Percentiles rank a stretch among this genome's conserved stretches.
Evolutionary conservation across 2,113 vertebrate genomes (phyloP).

Genomic region (Phalacrocorax carbo): DNA sequence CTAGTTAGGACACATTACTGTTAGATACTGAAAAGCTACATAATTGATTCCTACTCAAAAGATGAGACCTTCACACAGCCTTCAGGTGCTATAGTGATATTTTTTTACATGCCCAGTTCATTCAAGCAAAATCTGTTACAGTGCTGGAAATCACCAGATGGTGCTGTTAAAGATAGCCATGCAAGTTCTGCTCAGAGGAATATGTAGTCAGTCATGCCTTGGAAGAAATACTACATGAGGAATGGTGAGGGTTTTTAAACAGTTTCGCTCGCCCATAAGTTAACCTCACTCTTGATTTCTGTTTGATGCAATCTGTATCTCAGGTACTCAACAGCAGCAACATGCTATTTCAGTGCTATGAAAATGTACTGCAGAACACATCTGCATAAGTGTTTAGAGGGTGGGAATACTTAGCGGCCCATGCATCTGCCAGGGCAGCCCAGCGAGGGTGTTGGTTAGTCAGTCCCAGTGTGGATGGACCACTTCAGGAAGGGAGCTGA

Average conservation of each 20-base stretch:
- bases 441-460: not conserved
- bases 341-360: not conserved
- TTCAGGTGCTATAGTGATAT: not conserved
- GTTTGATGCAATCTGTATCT: not conserved
- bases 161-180: conserved; percentile 30
- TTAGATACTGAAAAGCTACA: not conserved
- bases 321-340: not conserved
- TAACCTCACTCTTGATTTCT: not conserved
- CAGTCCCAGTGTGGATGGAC: rapidly evolving
- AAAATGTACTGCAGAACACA: not conserved
- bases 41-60: not conserved
- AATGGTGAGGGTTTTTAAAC: not conserved
- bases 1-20: not conserved
- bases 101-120: not conserved
- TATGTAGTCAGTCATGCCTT: not conserved
- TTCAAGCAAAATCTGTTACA: not conserved
- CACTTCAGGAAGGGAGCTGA: not conserved
- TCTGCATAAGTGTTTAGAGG: not conserved
- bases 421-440: not conserved
- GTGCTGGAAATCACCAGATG: conserved; percentile 21
- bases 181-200: not conserved
- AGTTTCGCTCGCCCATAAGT: not conserved
- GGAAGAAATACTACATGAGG: not conserved
- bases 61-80: not conserved
- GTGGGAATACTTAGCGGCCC: not conserved